These are phyloP conservation scores for Bugula neritina DNA, from an alignment of 2,888 invertebrate species.

Conservation along the genomic window DNA sequence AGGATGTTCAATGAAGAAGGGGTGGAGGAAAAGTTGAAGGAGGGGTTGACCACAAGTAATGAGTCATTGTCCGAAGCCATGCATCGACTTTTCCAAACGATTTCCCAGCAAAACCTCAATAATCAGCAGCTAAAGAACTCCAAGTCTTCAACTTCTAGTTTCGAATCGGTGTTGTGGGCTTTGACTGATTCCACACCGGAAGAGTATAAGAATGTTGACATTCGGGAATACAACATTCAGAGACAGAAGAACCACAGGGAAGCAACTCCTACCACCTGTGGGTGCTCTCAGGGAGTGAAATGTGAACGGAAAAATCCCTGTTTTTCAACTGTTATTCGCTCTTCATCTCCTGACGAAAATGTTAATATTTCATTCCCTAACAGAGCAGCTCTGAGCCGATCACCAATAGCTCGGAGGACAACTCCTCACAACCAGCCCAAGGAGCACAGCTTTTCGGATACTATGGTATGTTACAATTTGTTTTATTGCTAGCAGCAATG, in stretches of 20 bases:
- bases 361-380: neutral
- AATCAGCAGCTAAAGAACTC: neutral
- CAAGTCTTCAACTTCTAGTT: neutral
- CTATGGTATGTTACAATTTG: too few species aligned
- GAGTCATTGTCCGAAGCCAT: conserved; percentile 14
- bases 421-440: too few species aligned
- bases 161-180: conserved; percentile 1
- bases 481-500: too few species aligned
- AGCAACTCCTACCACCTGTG: neutral
- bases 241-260: neutral
- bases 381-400: neutral
- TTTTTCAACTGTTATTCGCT: neutral
- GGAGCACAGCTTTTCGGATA: too few species aligned
- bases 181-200: conserved; percentile 10
- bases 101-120: neutral
- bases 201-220: conserved; percentile 19
- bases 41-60: neutral
- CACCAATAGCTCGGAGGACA: neutral
- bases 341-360: conserved; percentile 3
- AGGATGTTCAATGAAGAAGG: neutral
- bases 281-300: neutral
- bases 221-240: neutral
- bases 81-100: neutral
- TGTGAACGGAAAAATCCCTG: neutral
- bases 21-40: neutral